phyloP scores from a whole-genome alignment of 2,888 invertebrate genomes.

The Ommatoiulus sabulosus region DNA sequence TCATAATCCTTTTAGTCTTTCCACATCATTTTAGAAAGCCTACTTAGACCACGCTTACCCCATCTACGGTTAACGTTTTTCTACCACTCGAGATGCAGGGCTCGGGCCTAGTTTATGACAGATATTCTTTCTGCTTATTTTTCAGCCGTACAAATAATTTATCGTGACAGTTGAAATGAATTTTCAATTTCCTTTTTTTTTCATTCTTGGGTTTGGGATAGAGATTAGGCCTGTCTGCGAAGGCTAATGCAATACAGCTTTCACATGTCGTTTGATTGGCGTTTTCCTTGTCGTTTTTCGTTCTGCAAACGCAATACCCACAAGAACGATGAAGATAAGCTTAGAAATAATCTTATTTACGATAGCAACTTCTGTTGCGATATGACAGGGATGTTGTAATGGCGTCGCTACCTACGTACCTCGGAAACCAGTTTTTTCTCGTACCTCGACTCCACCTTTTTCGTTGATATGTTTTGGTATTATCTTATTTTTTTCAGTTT shows the following conservation, averaged over 20 bases:
- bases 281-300: slow-evolving; percentile 35
- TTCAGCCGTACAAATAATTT: slow-evolving; percentile 23
- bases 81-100: neutral
- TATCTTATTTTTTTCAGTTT: too few relatives aligned
- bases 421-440: neutral
- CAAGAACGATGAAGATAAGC: slow-evolving; percentile 43
- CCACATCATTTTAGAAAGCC: slow-evolving; percentile 35
- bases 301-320: slow-evolving; percentile 23
- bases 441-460: neutral
- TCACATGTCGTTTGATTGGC: slow-evolving; percentile 40
- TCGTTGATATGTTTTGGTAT: neutral
- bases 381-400: slow-evolving; percentile 31
- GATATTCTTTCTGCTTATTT: slow-evolving; percentile 23
- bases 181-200: slow-evolving; percentile 14
- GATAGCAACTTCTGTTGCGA: slow-evolving; percentile 18
- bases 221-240: slow-evolving; percentile 27
- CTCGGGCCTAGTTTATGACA: slow-evolving; percentile 14
- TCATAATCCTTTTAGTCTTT: slow-evolving; percentile 35
- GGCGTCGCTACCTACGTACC: neutral
- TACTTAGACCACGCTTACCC: slow-evolving; percentile 17
- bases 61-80: neutral
- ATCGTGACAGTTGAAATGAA: slow-evolving; percentile 24
- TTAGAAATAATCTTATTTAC: slow-evolving; percentile 40
- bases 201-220: slow-evolving; percentile 20
- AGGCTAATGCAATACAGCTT: slow-evolving; percentile 30